Percentiles rank a stretch among this genome's conserved stretches.
phyloP scores from a whole-genome alignment of 2,888 invertebrate species.

The Drosophila meridiana region DNA sequence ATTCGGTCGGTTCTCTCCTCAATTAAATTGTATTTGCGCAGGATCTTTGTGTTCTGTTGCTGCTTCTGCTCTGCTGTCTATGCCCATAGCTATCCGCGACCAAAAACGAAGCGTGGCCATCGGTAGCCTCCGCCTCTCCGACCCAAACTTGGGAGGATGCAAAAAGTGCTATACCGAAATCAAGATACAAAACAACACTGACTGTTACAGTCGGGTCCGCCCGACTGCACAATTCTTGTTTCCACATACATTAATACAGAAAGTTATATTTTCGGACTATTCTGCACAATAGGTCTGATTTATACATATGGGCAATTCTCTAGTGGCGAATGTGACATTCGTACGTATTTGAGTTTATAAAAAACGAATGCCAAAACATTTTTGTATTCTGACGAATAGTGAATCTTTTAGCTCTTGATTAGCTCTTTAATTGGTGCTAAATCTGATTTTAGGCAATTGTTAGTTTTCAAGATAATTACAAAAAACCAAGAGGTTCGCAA shows the following conservation, averaged over 20 bases:
- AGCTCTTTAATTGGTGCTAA: too few relatives aligned
- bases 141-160: conserved; percentile 50
- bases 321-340: too few relatives aligned
- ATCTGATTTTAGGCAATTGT: too few relatives aligned
- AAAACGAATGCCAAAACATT: too few relatives aligned
- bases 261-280: background rate
- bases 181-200: conserved; percentile 35
- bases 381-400: too few relatives aligned
- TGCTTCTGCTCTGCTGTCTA: conserved; percentile 13
- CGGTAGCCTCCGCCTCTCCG: conserved; percentile 34
- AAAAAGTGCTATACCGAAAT: conserved; percentile 68
- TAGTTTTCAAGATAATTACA: too few relatives aligned
- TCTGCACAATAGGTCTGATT: too few relatives aligned
- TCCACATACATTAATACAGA: background rate
- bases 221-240: background rate
- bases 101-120: conserved; percentile 47
- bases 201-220: too few relatives aligned
- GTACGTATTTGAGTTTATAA: too few relatives aligned
- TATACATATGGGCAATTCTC: too few relatives aligned
- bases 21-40: conserved; percentile 75
- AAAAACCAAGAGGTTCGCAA: too few relatives aligned
- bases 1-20: conserved; percentile 54
- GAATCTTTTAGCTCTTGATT: too few relatives aligned
- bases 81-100: conserved; percentile 12
- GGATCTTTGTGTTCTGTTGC: conserved; percentile 44